Base-by-base conservation (phyloP, 1,140 invertebrate species). In the Cydia amplana region DNA sequence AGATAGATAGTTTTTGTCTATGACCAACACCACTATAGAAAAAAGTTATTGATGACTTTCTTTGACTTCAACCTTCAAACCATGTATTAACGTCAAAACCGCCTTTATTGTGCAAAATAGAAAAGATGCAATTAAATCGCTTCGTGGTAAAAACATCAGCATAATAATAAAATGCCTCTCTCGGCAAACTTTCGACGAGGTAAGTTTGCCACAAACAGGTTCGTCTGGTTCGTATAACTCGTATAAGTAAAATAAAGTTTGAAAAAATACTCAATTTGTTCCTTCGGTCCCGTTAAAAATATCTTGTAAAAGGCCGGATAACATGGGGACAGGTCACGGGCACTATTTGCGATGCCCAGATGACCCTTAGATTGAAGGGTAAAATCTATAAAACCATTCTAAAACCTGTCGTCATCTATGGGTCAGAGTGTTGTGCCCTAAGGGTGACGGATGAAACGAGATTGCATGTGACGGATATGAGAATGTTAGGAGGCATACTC, bases 131-230 rank as follows among this genome's bases (percentile, higher is more conserved):
- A 60, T 18, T 12, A 23, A 60, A 60, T 23, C 55, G n/a, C 20
- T 23, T 3, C 23, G 23, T 18, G 55, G 9, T 23, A 23, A 60
- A 60, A 60, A 18, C n/a, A 51, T 18, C 6, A 9, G 51, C 16
- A 18, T 9, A 55, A 14, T 55, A 55, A 20, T 3, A 76, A 73
- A 74, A 86, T 86, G 84, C 84, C 84, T 20, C 78, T 87, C n/a
- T 86, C 86, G 73, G 86, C 77, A 20, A 87, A 86, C 77, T 87
- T 87, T 72, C 77, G 84, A 75, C 80, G 86, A 72, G 86, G 86
- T 87, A 80, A 82, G 82, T 43, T 32, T 32, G 5, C 32, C 32
- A 32, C 32, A 32, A 32, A 32, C 5, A 32, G 6, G 32, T 32
- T 32, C 4, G 32, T 6, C 5, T 6, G 0, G 28, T 32, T 32